Conservation (phyloP, 2,888 invertebrate species). For the Alsophila aescularia region DNA sequence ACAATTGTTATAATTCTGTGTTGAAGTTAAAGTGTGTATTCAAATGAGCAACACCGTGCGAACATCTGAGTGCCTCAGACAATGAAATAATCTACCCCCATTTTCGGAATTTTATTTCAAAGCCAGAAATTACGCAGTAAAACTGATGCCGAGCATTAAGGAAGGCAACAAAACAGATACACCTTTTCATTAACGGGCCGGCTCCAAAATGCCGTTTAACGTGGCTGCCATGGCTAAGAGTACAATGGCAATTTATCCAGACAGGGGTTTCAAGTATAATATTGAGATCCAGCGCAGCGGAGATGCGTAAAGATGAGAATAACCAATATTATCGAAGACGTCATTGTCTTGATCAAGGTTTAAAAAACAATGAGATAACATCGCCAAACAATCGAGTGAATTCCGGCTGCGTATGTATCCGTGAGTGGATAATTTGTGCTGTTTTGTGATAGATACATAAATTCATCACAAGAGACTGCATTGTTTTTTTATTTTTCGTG, state of each 20-base stretch:
- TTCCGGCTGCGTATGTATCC: too few relatives aligned
- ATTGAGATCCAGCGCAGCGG: background rate
- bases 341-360: too few relatives aligned
- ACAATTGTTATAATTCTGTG: too few relatives aligned
- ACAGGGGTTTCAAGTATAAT: constrained; percentile 20
- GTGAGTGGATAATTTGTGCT: too few relatives aligned
- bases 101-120: constrained; percentile 6
- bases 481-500: too few relatives aligned
- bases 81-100: constrained; percentile 7
- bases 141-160: constrained; percentile 10
- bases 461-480: too few relatives aligned
- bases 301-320: too few relatives aligned
- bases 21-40: too few relatives aligned
- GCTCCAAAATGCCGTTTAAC: constrained; percentile 16
- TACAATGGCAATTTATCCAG: constrained; percentile 16
- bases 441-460: too few relatives aligned
- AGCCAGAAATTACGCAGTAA: constrained; percentile 13
- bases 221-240: constrained; percentile 1
- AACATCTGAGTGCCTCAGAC: background rate
- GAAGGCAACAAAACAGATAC: constrained; percentile 18
- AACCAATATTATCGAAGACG: too few relatives aligned
- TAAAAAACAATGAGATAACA: too few relatives aligned
- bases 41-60: background rate
- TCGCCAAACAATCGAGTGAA: too few relatives aligned
- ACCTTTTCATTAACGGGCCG: constrained; percentile 17